These are phyloP conservation scores for Choristoneura fumiferana DNA, from an alignment of 1,140 invertebrate species.

Conservation along the genomic window DNA sequence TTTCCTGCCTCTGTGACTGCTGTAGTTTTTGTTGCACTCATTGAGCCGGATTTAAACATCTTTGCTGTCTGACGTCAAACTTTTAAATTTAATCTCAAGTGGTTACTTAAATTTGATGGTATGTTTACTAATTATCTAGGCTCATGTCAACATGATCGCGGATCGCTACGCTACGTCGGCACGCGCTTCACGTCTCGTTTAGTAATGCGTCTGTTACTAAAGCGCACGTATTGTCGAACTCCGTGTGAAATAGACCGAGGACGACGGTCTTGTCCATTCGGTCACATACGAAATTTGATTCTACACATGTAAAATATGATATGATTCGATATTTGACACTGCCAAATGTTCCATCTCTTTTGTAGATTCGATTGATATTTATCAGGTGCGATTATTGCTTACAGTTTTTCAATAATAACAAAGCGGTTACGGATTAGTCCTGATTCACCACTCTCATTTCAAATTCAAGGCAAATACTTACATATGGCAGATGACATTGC, in stretches of 20 bases:
- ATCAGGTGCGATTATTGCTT: too few species aligned
- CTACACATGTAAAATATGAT: neutral
- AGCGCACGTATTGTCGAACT: slow-evolving; percentile 12
- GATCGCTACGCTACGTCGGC: neutral
- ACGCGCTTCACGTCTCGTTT: slow-evolving; percentile 9
- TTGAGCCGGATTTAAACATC: slow-evolving; percentile 6
- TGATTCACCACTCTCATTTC: neutral
- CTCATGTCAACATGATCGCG: neutral
- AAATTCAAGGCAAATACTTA: slow-evolving; percentile 12
- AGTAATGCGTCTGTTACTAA: slow-evolving; percentile 6
- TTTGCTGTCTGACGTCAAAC: slow-evolving; percentile 15
- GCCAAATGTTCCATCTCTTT: too few species aligned
- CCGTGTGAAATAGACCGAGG: slow-evolving; percentile 23
- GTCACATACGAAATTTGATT: slow-evolving; percentile 14
- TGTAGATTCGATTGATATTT: too few species aligned
- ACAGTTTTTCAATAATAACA: too few species aligned
- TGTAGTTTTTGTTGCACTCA: slow-evolving; percentile 13
- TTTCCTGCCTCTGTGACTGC: neutral
- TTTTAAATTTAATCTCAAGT: neutral
- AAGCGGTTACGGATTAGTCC: too few species aligned
- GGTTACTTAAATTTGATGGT: slow-evolving; percentile 7
- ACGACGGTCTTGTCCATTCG: slow-evolving; percentile 12
- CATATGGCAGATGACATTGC: slow-evolving; percentile 16
- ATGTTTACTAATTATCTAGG: slow-evolving; percentile 5
- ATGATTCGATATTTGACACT: too few species aligned